Percentiles rank a stretch among this genome's conserved stretches.
These are phyloP conservation scores for Lordiphosa fenestrarum DNA, from an alignment of 2,888 invertebrate species.

Conservation along the genomic window DNA sequence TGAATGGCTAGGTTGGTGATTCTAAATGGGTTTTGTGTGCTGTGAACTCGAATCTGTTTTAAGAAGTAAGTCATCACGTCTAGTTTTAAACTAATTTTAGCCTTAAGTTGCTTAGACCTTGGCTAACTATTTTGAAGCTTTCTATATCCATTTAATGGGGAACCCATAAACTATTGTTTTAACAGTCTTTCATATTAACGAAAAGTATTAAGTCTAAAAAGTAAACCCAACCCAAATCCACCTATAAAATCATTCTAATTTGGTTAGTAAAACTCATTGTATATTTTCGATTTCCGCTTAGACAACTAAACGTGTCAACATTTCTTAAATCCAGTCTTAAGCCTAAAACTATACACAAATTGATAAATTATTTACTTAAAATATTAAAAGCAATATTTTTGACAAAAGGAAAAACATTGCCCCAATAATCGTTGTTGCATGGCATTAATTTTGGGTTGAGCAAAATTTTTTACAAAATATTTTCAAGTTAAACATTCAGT, in stretches of 20 bases:
- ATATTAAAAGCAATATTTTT: conserved; percentile 10
- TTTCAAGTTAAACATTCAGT: conserved; percentile 28
- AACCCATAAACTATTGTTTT: too few species aligned
- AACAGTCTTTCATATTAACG: too few species aligned
- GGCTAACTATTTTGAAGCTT: too few species aligned
- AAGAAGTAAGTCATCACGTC: too few species aligned
- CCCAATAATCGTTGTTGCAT: conserved; percentile 15
- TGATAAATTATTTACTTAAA: background rate
- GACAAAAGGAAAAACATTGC: conserved; percentile 6
- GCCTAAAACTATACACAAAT: background rate
- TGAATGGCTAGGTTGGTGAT: too few species aligned
- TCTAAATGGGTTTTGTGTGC: too few species aligned
- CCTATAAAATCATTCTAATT: background rate
- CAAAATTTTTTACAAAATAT: conserved; percentile 20
- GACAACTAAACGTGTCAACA: conserved; percentile 10
- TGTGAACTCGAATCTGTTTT: too few species aligned
- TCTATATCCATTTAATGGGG: too few species aligned
- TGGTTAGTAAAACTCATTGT: conserved; percentile 33
- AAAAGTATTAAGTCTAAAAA: too few species aligned
- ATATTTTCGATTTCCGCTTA: conserved; percentile 20
- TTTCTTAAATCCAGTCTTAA: conserved; percentile 15
- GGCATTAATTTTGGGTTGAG: conserved; percentile 31
- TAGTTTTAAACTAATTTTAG: too few species aligned
- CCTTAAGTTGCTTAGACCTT: too few species aligned
- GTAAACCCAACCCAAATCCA: too few species aligned